Percentiles rank a stretch among this genome's conserved stretches.
Evolutionary conservation across 1,140 invertebrate species (phyloP).

Genomic region (Drosophila athabasca): DNA sequence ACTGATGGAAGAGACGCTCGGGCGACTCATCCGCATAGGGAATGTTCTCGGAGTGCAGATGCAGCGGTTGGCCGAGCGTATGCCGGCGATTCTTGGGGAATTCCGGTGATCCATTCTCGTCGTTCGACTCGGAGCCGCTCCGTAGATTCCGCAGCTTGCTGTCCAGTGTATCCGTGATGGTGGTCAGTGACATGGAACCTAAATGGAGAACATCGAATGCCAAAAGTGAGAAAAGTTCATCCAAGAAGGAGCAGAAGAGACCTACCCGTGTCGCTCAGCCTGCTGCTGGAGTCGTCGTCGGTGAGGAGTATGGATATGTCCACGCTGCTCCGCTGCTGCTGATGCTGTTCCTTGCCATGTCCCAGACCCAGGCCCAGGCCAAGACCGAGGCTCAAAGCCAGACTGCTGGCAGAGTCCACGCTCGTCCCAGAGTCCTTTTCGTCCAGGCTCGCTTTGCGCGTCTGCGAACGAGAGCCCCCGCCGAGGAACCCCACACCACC

Average conservation of each 20-base stretch:
- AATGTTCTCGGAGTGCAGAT: conserved; percentile 84
- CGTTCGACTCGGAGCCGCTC: conserved; percentile 83
- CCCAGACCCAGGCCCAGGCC: conserved; percentile 36
- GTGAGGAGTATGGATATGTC: conserved; percentile 77
- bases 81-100: conserved; percentile 74
- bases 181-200: conserved; percentile 85
- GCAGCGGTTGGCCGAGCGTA: conserved; percentile 74
- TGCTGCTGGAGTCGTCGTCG: conserved; percentile 79
- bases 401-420: conserved; percentile 55
- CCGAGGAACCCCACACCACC: conserved; percentile 36
- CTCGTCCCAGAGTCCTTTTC: conserved; percentile 77
- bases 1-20: conserved; percentile 81
- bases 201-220: neutral
- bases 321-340: conserved; percentile 76
- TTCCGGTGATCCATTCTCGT: conserved; percentile 78
- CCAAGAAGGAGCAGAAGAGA: too few species aligned
- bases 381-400: conserved; percentile 44
- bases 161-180: conserved; percentile 90
- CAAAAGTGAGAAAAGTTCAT: neutral
- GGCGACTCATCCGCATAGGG: conserved; percentile 85
- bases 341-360: conserved; percentile 11
- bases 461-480: conserved; percentile 33
- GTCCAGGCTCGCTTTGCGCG: conserved; percentile 73
- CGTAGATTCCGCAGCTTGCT: conserved; percentile 88
- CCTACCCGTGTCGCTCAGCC: conserved; percentile 75